A percentile compares a stretch with the other conserved stretches of the same genome.
Conservation (phyloP, 2,888 invertebrate species). For the Schizaphis graminum region DNA sequence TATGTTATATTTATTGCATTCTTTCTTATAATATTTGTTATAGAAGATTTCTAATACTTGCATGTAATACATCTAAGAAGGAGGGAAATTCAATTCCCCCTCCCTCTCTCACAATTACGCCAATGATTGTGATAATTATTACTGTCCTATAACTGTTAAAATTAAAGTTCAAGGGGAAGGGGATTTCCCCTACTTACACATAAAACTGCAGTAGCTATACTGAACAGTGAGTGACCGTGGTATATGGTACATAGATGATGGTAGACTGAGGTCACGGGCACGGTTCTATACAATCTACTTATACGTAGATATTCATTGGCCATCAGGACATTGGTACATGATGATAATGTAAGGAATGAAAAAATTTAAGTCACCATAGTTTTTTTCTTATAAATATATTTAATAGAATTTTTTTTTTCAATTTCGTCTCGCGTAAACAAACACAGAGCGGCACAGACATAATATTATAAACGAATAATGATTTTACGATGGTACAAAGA, state of each 20-base stretch:
- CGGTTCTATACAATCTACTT: not conserved
- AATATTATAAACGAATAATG: not conserved
- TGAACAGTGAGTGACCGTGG: not conserved
- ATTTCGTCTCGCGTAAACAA: slow-evolving; percentile 45
- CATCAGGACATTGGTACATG: not conserved
- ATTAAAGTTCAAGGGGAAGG: not conserved
- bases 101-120: no score
- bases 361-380: not conserved
- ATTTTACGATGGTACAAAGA: not conserved
- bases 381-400: slow-evolving; percentile 23
- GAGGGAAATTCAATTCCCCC: no score
- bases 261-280: not conserved
- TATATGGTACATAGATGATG: not conserved
- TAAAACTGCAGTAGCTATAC: not conserved
- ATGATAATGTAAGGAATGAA: not conserved
- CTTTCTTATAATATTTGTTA: no score
- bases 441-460: slow-evolving; percentile 18
- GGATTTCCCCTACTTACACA: not conserved
- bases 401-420: slow-evolving; percentile 39
- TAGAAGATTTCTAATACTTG: no score
- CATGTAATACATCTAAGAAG: no score
- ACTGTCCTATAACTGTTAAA: not conserved
- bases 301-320: not conserved
- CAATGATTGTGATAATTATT: not conserved
- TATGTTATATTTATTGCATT: no score